phyloP scores from a whole-genome alignment of 2,888 invertebrate genomes.

The Bombylius major region DNA sequence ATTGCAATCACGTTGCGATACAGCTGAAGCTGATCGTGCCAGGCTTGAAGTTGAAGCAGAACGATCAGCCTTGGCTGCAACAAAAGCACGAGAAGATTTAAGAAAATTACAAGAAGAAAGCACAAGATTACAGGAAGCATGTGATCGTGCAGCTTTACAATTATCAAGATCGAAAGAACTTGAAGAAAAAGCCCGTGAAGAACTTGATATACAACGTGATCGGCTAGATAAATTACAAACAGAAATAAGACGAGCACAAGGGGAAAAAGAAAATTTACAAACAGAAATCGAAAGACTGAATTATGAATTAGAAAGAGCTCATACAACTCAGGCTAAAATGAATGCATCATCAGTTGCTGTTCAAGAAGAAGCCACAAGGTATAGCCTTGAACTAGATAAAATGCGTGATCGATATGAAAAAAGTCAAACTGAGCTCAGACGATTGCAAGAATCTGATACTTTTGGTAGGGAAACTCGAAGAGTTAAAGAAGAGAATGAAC shows the following conservation, averaged over 20 bases:
- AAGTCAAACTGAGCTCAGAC: slow-evolving; percentile 65
- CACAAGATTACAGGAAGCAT: slow-evolving; percentile 74
- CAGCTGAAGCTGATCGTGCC: slow-evolving; percentile 77
- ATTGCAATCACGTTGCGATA: slow-evolving; percentile 76
- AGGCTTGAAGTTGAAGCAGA: slow-evolving; percentile 74
- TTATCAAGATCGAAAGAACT: slow-evolving; percentile 74
- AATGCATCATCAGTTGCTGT: slow-evolving; percentile 77
- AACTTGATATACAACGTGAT: slow-evolving; percentile 77
- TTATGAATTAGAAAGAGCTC: slow-evolving; percentile 76
- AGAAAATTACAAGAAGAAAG: slow-evolving; percentile 79
- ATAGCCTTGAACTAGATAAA: slow-evolving; percentile 79
- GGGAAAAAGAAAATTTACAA: slow-evolving; percentile 73
- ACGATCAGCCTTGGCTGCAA: slow-evolving; percentile 64
- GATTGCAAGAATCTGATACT: slow-evolving; percentile 69
- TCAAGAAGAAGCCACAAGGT: slow-evolving; percentile 76
- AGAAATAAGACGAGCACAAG: slow-evolving; percentile 67
- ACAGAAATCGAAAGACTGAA: slow-evolving; percentile 73
- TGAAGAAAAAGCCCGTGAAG: slow-evolving; percentile 84
- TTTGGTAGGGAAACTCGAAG: slow-evolving; percentile 68
- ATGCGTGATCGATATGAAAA: slow-evolving; percentile 85
- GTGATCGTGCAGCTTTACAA: slow-evolving; percentile 75
- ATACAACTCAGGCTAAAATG: slow-evolving; percentile 73
- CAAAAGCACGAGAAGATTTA: slow-evolving; percentile 73
- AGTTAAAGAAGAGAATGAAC: slow-evolving; percentile 68
- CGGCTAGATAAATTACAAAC: slow-evolving; percentile 79